Conservation (phyloP, 2,888 invertebrate genomes). For the Luperina testacea region DNA sequence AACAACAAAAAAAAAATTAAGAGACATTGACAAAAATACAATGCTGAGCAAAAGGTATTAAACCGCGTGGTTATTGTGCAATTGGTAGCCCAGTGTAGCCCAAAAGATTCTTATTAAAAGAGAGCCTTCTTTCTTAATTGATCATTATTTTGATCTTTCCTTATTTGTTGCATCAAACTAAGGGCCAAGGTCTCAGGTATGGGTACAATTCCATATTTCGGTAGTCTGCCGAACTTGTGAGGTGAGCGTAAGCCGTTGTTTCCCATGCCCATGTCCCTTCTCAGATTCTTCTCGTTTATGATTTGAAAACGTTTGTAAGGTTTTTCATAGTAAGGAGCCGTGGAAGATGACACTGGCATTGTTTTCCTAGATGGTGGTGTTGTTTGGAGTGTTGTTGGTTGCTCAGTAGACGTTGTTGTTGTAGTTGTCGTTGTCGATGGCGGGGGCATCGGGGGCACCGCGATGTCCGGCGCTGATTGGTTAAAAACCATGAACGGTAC, state of each 20-base stretch:
- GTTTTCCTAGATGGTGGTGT: conserved; percentile 11
- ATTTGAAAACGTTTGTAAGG: conserved; percentile 39
- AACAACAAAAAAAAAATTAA: not conserved
- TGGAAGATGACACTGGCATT: conserved; percentile 6
- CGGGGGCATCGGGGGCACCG: not conserved
- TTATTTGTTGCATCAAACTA: conserved; percentile 49
- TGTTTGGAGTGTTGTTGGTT: not conserved
- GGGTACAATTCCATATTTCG: conserved; percentile 62
- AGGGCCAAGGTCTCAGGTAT: conserved; percentile 64
- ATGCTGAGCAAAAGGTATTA: not conserved
- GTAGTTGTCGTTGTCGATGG: not conserved
- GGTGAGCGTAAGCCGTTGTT: conserved; percentile 3
- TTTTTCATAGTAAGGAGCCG: conserved; percentile 1
- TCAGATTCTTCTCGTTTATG: conserved; percentile 17
- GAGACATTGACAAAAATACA: not conserved
- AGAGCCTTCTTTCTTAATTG: conserved; percentile 4
- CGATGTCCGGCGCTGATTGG: conserved; percentile 18
- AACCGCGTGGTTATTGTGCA: not conserved
- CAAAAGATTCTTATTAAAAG: conserved; percentile 22
- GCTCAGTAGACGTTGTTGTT: not conserved
- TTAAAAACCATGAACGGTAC: conserved; percentile 50
- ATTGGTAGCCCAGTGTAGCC: not conserved
- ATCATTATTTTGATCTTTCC: conserved; percentile 31
- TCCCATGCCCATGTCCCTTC: conserved; percentile 34
- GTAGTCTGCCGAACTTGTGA: conserved; percentile 29